These are phyloP conservation scores for Eurytoma californica DNA, from an alignment of 2,888 invertebrate species.

Conservation along the genomic window DNA sequence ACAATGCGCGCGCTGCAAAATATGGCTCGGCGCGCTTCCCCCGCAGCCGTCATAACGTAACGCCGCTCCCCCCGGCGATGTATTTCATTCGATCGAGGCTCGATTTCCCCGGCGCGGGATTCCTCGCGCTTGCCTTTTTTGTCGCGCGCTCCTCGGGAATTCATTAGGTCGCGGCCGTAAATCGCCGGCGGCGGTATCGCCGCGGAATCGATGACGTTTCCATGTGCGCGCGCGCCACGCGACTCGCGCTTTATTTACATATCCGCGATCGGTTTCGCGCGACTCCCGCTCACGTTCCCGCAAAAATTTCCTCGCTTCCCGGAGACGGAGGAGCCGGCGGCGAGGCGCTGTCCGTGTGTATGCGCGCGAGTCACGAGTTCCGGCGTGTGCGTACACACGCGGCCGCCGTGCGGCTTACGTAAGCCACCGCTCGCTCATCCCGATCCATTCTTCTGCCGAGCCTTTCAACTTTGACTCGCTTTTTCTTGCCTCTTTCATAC, in stretches of 20 bases:
- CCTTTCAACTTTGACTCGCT: constrained; percentile 44
- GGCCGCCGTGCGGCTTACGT: constrained; percentile 23
- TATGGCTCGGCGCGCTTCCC: neutral
- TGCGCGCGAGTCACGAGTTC: constrained; percentile 38
- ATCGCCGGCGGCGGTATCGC: constrained; percentile 21
- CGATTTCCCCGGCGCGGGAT: constrained; percentile 13
- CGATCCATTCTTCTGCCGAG: constrained; percentile 43
- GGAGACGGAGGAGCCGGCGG: neutral
- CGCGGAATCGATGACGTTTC: constrained; percentile 41
- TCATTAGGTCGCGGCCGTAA: constrained; percentile 36
- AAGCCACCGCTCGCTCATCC: constrained; percentile 38
- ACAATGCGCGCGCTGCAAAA: neutral
- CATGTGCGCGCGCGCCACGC: constrained; percentile 21
- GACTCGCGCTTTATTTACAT: constrained; percentile 34
- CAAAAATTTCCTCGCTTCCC: constrained; percentile 26
- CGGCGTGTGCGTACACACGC: constrained; percentile 4
- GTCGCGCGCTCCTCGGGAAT: constrained; percentile 9
- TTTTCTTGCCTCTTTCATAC: constrained; percentile 8
- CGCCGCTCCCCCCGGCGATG: neutral
- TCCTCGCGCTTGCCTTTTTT: constrained; percentile 3
- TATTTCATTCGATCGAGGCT: neutral
- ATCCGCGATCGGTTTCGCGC: constrained; percentile 32
- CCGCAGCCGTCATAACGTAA: neutral
- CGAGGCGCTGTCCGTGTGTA: neutral
- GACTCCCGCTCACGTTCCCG: neutral